Evolutionary conservation across 2,888 invertebrate species (phyloP).

Genomic region (Leucophenga montana): DNA sequence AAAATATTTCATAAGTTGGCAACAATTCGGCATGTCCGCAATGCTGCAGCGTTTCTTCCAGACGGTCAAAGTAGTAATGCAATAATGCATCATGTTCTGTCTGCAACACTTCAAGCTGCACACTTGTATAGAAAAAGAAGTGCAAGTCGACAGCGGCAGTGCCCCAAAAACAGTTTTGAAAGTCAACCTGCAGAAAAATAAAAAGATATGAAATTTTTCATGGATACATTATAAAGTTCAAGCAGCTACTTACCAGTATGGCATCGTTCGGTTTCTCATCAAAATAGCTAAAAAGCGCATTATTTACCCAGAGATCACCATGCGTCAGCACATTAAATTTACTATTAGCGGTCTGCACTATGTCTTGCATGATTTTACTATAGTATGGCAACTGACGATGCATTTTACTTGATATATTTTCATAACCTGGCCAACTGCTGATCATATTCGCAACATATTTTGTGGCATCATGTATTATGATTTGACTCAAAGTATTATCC

Average conservation of each 20-base stretch:
- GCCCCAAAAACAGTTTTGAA: slow-evolving; percentile 64
- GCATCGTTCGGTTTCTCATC: slow-evolving; percentile 35
- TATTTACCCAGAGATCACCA: slow-evolving; percentile 75
- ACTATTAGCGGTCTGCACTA: slow-evolving; percentile 47
- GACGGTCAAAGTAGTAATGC: slow-evolving; percentile 52
- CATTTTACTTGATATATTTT: neutral
- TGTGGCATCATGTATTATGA: slow-evolving; percentile 50
- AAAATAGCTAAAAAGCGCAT: slow-evolving; percentile 72
- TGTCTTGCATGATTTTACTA: slow-evolving; percentile 45
- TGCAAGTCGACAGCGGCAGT: slow-evolving; percentile 70
- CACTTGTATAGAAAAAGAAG: slow-evolving; percentile 68
- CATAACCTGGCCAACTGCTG: slow-evolving; percentile 66
- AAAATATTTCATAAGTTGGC: slow-evolving; percentile 52
- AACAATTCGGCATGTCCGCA: slow-evolving; percentile 37
- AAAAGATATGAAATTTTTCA: no score
- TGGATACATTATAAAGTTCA: neutral
- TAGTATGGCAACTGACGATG: slow-evolving; percentile 43
- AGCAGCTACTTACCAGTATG: slow-evolving; percentile 54
- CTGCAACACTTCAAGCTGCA: slow-evolving; percentile 58
- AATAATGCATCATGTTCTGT: slow-evolving; percentile 55
- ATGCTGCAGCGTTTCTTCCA: slow-evolving; percentile 50
- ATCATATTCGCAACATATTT: slow-evolving; percentile 44
- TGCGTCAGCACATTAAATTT: slow-evolving; percentile 73
- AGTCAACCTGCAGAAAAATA: slow-evolving; percentile 60
- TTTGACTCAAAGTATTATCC: slow-evolving; percentile 34